phyloP scores from a whole-genome alignment of 2,888 invertebrate genomes.

The Euproctis similis region DNA sequence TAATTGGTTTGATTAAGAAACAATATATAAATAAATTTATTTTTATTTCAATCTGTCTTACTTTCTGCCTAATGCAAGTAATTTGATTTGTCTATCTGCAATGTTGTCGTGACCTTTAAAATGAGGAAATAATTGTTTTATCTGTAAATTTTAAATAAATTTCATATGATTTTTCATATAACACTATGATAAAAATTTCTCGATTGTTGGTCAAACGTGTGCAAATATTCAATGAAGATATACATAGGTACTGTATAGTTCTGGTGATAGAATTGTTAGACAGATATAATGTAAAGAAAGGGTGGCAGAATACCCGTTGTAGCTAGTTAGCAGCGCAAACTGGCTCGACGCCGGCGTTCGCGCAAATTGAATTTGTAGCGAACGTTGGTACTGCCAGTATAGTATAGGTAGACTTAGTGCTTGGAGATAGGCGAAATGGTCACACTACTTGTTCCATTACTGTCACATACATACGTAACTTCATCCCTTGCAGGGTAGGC shows the following conservation, averaged over 20 bases:
- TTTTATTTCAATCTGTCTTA: too few species aligned
- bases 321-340: constrained; percentile 71
- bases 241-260: constrained; percentile 17
- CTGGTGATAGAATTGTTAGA: constrained; percentile 36
- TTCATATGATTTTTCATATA: too few species aligned
- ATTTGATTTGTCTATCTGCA: too few species aligned
- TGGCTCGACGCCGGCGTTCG: constrained; percentile 63
- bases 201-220: not conserved
- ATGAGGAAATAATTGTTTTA: too few species aligned
- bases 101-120: too few species aligned
- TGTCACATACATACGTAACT: too few species aligned
- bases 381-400: constrained; percentile 44
- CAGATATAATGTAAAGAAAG: constrained; percentile 54
- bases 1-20: too few species aligned
- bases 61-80: too few species aligned
- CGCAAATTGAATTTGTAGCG: constrained; percentile 70
- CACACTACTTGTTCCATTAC: constrained; percentile 28
- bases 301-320: constrained; percentile 58
- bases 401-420: constrained; percentile 28
- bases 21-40: too few species aligned
- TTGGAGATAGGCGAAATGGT: constrained; percentile 11
- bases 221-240: constrained; percentile 15
- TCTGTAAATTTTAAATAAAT: too few species aligned
- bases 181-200: too few species aligned
- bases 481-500: too few species aligned